phyloP scores from a whole-genome alignment of 2,113 vertebrate genomes.

The Sturnus vulgaris region DNA sequence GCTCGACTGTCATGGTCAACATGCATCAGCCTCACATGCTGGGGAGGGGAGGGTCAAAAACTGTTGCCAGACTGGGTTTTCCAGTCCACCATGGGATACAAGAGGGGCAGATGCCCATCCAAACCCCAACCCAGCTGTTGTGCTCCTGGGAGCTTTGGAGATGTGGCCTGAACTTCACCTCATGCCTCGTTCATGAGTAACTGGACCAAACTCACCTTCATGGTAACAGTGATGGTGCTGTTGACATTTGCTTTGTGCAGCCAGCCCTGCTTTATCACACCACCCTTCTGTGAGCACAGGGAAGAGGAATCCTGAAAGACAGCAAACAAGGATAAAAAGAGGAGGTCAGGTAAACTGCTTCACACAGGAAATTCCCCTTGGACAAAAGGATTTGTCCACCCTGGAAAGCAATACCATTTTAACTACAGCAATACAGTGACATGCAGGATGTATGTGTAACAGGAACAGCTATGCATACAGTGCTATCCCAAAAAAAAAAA shows the following conservation, averaged over 20 bases:
- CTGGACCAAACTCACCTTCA: slow-evolving; percentile 84
- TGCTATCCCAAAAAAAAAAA: not conserved
- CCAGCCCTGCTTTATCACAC: slow-evolving; percentile 97
- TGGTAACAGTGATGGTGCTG: slow-evolving; percentile 94
- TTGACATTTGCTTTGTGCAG: slow-evolving; percentile 96
- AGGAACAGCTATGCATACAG: accelerated
- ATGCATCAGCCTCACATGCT: too few relatives aligned
- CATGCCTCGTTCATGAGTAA: accelerated
- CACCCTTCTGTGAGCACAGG: slow-evolving; percentile 92
- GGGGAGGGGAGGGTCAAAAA: not conserved
- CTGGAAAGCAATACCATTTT: not conserved
- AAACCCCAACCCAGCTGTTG: accelerated
- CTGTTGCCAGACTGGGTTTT: not conserved
- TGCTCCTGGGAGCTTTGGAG: not conserved
- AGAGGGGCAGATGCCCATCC: not conserved
- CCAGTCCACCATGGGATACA: not conserved
- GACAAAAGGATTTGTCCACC: not conserved
- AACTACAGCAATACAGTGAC: not conserved
- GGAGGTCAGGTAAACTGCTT: not conserved
- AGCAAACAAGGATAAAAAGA: not conserved
- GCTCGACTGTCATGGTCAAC: not conserved
- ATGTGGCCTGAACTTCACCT: not conserved
- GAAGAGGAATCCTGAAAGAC: slow-evolving; percentile 85
- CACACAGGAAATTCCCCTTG: not conserved
- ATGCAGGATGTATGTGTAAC: accelerated